Evolutionary conservation across 2,797 vertebrate species (phyloP).

Genomic region (Smutsia temminckii): DNA sequence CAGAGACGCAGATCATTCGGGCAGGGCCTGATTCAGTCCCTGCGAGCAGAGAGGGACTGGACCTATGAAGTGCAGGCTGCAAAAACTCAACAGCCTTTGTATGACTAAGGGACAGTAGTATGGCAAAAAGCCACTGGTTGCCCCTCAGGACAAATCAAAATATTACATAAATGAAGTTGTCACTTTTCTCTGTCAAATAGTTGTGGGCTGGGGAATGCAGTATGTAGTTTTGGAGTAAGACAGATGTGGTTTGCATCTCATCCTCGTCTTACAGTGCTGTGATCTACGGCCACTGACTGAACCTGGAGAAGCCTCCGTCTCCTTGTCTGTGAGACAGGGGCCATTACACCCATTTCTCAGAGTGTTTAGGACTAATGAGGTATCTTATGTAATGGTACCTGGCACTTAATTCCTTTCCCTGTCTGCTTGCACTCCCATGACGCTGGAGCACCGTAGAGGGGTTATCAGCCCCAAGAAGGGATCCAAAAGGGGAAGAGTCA

Average conservation of each 20-base stretch:
- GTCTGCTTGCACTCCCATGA: not conserved
- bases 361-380: not conserved
- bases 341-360: not conserved
- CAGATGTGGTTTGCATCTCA: not conserved
- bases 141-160: not conserved
- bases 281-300: not conserved
- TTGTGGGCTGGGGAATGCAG: not conserved
- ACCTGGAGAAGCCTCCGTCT: not conserved
- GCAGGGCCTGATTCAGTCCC: not conserved
- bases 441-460: not conserved
- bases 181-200: not conserved
- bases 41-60: not conserved
- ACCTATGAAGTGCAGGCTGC: not conserved
- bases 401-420: not conserved
- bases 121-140: not conserved
- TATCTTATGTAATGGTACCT: not conserved
- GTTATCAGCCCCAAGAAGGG: not conserved
- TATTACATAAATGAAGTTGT: not conserved
- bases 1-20: not conserved
- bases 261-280: not conserved
- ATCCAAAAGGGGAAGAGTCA: fast-evolving
- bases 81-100: not conserved
- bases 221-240: not conserved
- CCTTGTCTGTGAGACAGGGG: not conserved
- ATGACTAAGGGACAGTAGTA: not conserved